Evolutionary conservation across 2,888 invertebrate genomes (phyloP), one percentile per base, ranked within the genome.

Genomic region (Diplolepis rosae): DNA sequence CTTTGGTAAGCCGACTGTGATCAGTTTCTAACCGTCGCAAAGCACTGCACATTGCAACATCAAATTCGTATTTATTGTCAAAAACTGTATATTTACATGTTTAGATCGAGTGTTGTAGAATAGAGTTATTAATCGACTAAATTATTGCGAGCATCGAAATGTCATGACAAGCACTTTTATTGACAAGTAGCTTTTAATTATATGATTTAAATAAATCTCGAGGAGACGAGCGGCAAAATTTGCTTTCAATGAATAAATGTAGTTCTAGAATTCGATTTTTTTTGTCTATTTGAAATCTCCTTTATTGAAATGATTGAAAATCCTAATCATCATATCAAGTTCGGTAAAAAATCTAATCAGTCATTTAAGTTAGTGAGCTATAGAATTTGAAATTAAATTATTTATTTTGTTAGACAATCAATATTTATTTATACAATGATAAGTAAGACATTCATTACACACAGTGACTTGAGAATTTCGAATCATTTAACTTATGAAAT

Each of bases 151-250:
- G 52, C 52, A 39, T 39, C n/a, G 9, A 39, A 61, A 39, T 24
- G 61, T 61, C 61, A 61, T 61, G 61, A 61, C 61, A 61, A 61
- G 24, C 61, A 61, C 61, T 61, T 22, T 61, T 61, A 39, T 39
- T 61, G 39, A 61, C 24, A 61, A 61, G 13, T 39, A 61, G 61
- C 61, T 24, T 42, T 2, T 27, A 24, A 61, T 39, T 39, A n/a
- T 61, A 13, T 61, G n/a, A 39, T 27, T 39, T 9, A 39, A 24
- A 39, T 61, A 27, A 61, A 39, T 24, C 22, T 39, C 35, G 39
- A 61, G 39, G 61, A 61, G 61, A 13, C 27, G 15, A 61, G 61
- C 39, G 35, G n/a, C 22, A 30, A 54, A 35, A 35, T 39, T 27
- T 39, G 15, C 39, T 61, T 22, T 61, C 35, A 13, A 61, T 61